These are phyloP conservation scores for Anser cygnoides DNA, from an alignment of 2,113 vertebrate species.

Conservation along the genomic window DNA sequence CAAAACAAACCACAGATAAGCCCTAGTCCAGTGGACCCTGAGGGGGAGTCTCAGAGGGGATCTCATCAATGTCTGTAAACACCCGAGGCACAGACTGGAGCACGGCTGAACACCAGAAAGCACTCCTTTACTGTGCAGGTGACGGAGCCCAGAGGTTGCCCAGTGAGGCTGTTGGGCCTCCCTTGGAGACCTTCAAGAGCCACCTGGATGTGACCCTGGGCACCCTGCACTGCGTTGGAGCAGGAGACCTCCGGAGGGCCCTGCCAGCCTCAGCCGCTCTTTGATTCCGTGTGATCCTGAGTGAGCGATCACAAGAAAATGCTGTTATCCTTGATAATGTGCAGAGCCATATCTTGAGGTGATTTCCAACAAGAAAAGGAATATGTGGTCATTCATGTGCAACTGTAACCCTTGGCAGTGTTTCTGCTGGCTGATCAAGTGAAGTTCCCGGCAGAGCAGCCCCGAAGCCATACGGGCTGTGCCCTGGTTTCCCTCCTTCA, in stretches of 20 bases:
- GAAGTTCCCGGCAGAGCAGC: neutral
- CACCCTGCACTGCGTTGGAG: neutral
- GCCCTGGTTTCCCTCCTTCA: accelerated
- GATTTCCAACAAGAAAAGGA: neutral
- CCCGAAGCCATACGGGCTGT: accelerated
- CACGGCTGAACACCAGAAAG: no score
- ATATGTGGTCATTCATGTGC: neutral
- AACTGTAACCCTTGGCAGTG: neutral
- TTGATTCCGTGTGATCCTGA: neutral
- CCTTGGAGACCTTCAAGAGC: no score
- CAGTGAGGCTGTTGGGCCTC: no score
- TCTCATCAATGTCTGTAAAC: no score
- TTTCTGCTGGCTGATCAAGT: neutral
- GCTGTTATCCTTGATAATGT: neutral
- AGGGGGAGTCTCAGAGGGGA: no score
- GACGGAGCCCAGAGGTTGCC: no score
- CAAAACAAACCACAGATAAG: neutral
- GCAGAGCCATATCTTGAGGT: neutral
- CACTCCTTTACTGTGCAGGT: no score
- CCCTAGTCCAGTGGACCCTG: neutral
- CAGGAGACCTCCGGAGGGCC: neutral
- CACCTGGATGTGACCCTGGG: neutral
- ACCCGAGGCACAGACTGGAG: no score
- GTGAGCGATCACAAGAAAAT: neutral
- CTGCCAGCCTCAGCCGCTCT: neutral